Base-by-base conservation (phyloP, 2,888 invertebrate species). In the Teinopalpus imperialis region DNA sequence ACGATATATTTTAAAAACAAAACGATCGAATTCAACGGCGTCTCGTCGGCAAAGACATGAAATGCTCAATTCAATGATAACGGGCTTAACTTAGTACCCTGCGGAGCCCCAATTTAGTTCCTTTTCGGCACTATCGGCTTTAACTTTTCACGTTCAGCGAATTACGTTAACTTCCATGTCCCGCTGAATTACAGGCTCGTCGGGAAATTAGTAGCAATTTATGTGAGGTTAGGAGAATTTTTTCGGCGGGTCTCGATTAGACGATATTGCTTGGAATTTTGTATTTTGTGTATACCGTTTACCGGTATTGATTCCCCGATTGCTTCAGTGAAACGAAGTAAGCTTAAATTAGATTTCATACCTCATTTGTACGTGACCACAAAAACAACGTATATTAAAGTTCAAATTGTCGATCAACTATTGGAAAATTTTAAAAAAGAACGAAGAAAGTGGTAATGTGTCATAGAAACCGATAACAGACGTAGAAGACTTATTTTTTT, bases 71-170 rank as follows among this genome's bases (percentile, higher is more conserved):
- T 16, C 34, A 21, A 18, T 27, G 29, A 21, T 35, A 43, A 35
- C 21, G 35, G 35, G 14, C 35, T 21, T 35, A 35, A 29, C 27
- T 27, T 13, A 9, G 24, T 10, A 21, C 18, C 42, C 20, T 16
- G 24, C 20, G 23, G 23, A 23, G 14, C 23, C 16, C 36, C 43
- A 37, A 36, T 43, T 43, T 37, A 24, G 23, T 37, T 31, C 30
- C 35, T 43, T 41, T 43, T 43, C 30, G 36, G 37, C 43, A 44
- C 43, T 44, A 44, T 37, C 36, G 36, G 18, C 43, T 30, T 31
- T 18, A 44, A 44, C 43, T 44, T 44, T 44, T 30, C 36, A 37
- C 43, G 43, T 44, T 31, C 36, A 30, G 24, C 36, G 31, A 44
- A 44, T 37, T 44, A 44, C 36, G 21, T 44, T 37, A 37, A 31